Evolutionary conservation across 1,140 invertebrate species (phyloP), one percentile per base, ranked within the genome.

Genomic region (Coptotermes formosanus): DNA sequence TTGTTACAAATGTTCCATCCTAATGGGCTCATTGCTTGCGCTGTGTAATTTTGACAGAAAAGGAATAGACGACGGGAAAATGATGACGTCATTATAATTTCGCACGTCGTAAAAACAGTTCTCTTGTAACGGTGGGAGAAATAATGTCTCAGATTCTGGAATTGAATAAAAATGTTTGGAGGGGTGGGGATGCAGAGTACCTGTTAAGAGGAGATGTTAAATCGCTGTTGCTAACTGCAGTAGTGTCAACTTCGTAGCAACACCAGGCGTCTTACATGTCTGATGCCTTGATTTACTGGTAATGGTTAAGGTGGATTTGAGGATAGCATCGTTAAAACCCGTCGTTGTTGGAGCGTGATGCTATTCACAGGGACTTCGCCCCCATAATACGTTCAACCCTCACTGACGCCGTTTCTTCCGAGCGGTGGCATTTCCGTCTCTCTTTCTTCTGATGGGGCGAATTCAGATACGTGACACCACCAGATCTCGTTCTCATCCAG

Each of bases 31-130:
- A 30, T 75, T 75, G 14, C n/a, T 30, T 12, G 4, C 30, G 25
- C 9, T 75, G 6, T 75, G 64, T 30, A 30, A 75, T 75, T 30
- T 75, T 25, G n/a, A 75, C 64, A 75, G 25, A 16, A 75, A 25
- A 0, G 7, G 64, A 75, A 75, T 75, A 30, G 1, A 8, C 59
- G 30, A 14, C 64, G 7, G 25, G 64, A 14, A 75, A n/a, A 30
- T 8, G 64, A 21, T 64, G 59, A 19, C 59, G 59, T 23, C 59
- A 75, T 75, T 30, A 75, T 75, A 75, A 75, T 75, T 75, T 75
- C n/a, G 30, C 64, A 75, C 64, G 64, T 75, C 64, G n/a, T 75
- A 75, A 75, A 75, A 75, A 75, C 64, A 75, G 16, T 75, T 75
- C 64, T 25, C n/a, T 75, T 75, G 25, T 30, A 75, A 75, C 25